Evolutionary conservation across 2,888 invertebrate species (phyloP), one percentile per base, ranked within the genome.

Genomic region (Acleris laterana): DNA sequence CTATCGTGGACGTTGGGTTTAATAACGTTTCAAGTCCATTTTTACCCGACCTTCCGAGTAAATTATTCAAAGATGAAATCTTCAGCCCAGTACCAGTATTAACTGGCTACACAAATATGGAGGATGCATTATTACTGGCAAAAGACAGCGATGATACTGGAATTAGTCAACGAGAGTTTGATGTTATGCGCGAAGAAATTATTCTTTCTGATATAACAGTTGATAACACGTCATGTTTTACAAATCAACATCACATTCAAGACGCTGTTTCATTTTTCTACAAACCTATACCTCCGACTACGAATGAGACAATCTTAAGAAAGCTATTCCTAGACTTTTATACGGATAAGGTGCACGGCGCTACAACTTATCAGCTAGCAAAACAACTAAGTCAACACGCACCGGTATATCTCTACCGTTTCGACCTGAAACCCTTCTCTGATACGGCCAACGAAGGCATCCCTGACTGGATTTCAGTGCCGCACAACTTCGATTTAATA

Each of bases 41-140:
- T 78, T 85, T 97, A 51, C 92, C 95, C 42, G 95, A 95, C 73
- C 89, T 94, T 59, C 97, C 97, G 0, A 94, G 91, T 68, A 93
- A 90, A 72, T 84, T 95, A 60, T 94, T 96, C 68, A 94, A 94
- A 71, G 92, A 89, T 61, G 95, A 95, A 11, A 93, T 93, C 38
- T 95, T 94, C 70, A 93, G 94, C 66, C 94, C 95, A 62, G 95
- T 97, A 0, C 96, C 97, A 0, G 77, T 97, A 16, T 83, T 97
- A 73, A 94, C 95, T n/a, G 96, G 96, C 0, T 97, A 95, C 74
- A 97, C 97, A 0, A 95, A 96, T 73, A 97, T 97, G 95, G 97
- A 97, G 86, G 96, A 96, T 74, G 96, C 95, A 7, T 82, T 97
- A 1, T 92, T 95, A n/a, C 82, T 94, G 25, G 90, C 94, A 50